phyloP scores from a whole-genome alignment of 2,113 vertebrate species.

The Sisor rabdophorus region DNA sequence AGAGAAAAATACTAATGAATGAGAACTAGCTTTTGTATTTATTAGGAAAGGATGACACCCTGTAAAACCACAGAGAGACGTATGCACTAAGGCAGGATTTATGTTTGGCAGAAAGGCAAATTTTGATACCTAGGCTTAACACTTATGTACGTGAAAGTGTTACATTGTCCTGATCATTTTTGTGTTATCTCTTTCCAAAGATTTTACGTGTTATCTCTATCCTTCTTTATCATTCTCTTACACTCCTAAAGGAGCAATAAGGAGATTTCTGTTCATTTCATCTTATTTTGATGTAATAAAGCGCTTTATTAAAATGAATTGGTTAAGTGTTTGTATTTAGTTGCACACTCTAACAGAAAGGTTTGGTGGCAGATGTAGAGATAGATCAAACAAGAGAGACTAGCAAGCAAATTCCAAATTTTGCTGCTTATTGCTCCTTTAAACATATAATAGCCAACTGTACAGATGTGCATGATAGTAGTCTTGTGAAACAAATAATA shows the following conservation, averaged over 20 bases:
- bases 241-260: slow-evolving; percentile 39
- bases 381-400: not conserved
- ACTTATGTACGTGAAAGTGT: slow-evolving; percentile 45
- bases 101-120: slow-evolving; percentile 4
- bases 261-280: slow-evolving; percentile 1
- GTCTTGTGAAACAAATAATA: slow-evolving; percentile 55
- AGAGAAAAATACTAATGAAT: slow-evolving; percentile 80
- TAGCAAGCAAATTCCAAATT: not conserved
- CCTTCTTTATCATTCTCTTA: slow-evolving; percentile 49
- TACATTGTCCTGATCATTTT: slow-evolving; percentile 48
- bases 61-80: slow-evolving; percentile 45
- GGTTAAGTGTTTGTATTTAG: not conserved
- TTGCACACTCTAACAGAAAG: not conserved
- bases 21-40: slow-evolving; percentile 51
- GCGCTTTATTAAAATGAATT: not conserved
- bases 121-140: slow-evolving; percentile 46
- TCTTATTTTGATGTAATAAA: slow-evolving; percentile 11
- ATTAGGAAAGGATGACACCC: slow-evolving; percentile 39
- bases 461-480: slow-evolving; percentile 61
- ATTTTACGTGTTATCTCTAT: slow-evolving; percentile 52
- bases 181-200: slow-evolving; percentile 51
- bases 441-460: slow-evolving; percentile 52
- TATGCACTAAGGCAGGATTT: slow-evolving; percentile 29
- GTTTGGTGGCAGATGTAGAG: not conserved
- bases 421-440: slow-evolving; percentile 37